phyloP scores from a whole-genome alignment of 2,113 vertebrate genomes.

The Mirounga angustirostris region DNA sequence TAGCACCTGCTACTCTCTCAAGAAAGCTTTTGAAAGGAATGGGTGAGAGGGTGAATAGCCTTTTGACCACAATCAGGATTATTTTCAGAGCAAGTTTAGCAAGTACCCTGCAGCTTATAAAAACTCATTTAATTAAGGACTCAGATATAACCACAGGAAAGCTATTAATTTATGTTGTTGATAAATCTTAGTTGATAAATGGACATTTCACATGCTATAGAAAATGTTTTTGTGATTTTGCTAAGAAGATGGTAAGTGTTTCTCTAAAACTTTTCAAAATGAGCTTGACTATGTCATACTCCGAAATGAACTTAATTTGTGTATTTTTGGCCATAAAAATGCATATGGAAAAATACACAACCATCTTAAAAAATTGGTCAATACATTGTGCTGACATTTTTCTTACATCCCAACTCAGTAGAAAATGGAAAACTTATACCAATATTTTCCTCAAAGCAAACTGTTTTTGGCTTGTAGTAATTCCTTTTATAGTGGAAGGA shows the following conservation, averaged over 20 bases:
- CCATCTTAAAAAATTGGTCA: neutral
- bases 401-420: neutral
- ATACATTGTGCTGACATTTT: neutral
- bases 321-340: constrained; percentile 1
- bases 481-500: neutral
- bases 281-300: constrained; percentile 18
- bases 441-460: neutral
- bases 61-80: neutral
- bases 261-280: constrained; percentile 58
- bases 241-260: constrained; percentile 58
- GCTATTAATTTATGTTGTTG: neutral
- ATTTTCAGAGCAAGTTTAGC: neutral
- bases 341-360: neutral
- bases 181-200: constrained; percentile 46
- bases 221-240: neutral
- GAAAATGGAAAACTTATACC: neutral
- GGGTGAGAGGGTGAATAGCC: accelerated
- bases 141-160: neutral
- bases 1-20: accelerated
- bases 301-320: constrained; percentile 50
- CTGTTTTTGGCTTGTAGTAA: neutral
- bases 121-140: neutral
- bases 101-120: neutral
- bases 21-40: too few relatives aligned
- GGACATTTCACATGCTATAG: neutral